Base-by-base conservation (phyloP, 2,888 invertebrate genomes). In the Busseola fusca region DNA sequence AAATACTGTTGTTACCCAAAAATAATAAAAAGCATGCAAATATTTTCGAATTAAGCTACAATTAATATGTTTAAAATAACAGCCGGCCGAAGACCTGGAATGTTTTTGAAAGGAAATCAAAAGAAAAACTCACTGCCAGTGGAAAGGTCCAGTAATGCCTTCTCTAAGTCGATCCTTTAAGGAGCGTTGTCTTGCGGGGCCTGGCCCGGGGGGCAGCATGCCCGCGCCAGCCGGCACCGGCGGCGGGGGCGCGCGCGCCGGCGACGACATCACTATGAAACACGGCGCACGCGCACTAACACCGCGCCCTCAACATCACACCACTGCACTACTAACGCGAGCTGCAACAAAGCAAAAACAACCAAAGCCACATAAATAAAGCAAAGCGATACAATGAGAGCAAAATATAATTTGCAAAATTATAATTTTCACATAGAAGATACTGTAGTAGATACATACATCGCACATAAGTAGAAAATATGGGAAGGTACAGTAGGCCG, bases 121-220 rank as follows among this genome's bases (percentile, higher is more conserved):
- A 73, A 76, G 54, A 73, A 86, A 80, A 90, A 97, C 97, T 98
- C 96, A 98, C 98, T 97, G 97, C 97, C 97, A 98, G 88, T 97
- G 96, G 91, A 98, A 97, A 87, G 97, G 97, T 92, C 97, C 97
- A 64, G 97, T 97, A 90, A 98, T 97, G 88, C 98, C 98, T 82
- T 98, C 98, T 91, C 97, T 96, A 67, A 98, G 97, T 71, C 98
- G 96, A 91, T 98, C 98, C 92, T 97, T 97, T 86, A 98, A 96
- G 67, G 98, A 98, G 78, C 98, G 96, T 89, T 98, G 98, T 72
- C 98, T 96, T 76, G 97, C 96, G 72, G 97, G 97, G 21, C 94
- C 96, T 14, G 95, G 95, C 45, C 95, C 95, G 30, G 94, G 93
- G 69, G 95, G 95, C 85, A 95, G 89, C 89, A 91, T 88, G 87